Evolutionary conservation across 2,113 vertebrate genomes (phyloP).

Genomic region (Vanacampus margaritifer): DNA sequence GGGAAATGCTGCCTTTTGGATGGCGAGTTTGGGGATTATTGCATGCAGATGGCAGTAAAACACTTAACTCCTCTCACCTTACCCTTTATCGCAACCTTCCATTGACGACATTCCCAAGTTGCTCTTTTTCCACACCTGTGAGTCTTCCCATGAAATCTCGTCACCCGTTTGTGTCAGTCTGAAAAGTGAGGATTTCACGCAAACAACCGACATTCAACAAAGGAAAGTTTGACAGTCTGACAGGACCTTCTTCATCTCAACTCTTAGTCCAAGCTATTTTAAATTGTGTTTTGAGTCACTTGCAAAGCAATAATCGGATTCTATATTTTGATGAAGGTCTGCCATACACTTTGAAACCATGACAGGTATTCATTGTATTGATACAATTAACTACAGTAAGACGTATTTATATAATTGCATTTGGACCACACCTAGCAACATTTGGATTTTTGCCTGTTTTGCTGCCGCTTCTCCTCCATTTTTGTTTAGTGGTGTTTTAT

Average conservation of each 20-base stretch:
- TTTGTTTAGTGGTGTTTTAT: too few species aligned
- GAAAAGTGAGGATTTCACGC: slow-evolving; percentile 2
- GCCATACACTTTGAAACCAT: too few species aligned
- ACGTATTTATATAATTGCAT: too few species aligned
- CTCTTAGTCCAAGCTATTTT: not conserved
- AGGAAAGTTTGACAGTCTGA: not conserved
- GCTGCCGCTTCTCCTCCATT: too few species aligned
- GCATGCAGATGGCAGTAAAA: slow-evolving; percentile 56
- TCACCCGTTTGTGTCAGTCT: slow-evolving; percentile 9
- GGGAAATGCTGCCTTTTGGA: slow-evolving; percentile 40
- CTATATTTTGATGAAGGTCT: not conserved
- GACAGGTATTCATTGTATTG: too few species aligned
- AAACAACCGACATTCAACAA: not conserved
- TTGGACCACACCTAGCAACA: too few species aligned
- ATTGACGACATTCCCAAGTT: slow-evolving; percentile 27
- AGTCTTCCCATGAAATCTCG: slow-evolving; percentile 19
- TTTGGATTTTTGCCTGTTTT: too few species aligned
- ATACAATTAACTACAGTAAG: too few species aligned
- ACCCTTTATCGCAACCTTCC: slow-evolving; percentile 41
- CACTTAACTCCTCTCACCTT: slow-evolving; percentile 31
- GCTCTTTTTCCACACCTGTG: slow-evolving; percentile 24
- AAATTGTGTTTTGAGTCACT: not conserved
- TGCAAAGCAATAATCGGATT: not conserved
- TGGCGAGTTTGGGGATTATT: slow-evolving; percentile 46
- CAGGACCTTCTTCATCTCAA: not conserved